These are phyloP conservation scores for Simalia tracyae DNA, from an alignment of 2,797 vertebrate genomes.

Conservation along the genomic window DNA sequence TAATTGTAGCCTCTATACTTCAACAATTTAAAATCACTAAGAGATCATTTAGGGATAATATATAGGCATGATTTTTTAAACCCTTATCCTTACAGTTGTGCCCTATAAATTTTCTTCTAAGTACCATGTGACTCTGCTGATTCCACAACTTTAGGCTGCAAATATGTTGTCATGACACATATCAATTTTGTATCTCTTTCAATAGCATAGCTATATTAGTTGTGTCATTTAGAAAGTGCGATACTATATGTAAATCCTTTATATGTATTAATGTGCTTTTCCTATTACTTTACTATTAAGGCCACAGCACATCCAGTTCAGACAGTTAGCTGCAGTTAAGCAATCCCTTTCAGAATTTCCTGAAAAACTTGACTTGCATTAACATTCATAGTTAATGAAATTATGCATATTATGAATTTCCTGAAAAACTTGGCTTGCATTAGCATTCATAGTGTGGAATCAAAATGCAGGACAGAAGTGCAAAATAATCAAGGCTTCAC, in stretches of 20 bases:
- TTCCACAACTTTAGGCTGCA: neutral
- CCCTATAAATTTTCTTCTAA: neutral
- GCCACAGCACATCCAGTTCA: neutral
- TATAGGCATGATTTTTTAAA: neutral
- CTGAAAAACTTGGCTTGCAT: too few species aligned
- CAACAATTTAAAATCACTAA: too few species aligned
- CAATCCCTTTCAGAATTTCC: too few species aligned
- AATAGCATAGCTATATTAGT: neutral
- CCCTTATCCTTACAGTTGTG: too few species aligned
- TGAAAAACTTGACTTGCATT: too few species aligned
- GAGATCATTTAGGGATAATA: too few species aligned
- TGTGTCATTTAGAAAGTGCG: neutral
- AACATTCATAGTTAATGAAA: too few species aligned
- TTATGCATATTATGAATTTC: too few species aligned
- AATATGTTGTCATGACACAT: neutral
- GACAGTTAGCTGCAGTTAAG: neutral
- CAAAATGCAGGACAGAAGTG: too few species aligned
- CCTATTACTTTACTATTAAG: neutral
- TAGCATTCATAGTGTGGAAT: too few species aligned
- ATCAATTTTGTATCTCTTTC: neutral
- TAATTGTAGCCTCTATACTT: too few species aligned
- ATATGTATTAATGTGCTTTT: neutral
- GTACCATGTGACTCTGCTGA: neutral
- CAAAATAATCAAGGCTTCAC: too few species aligned
- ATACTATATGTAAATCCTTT: neutral